Conservation (phyloP, 2,888 invertebrate genomes). For the Pammene fasciana region DNA sequence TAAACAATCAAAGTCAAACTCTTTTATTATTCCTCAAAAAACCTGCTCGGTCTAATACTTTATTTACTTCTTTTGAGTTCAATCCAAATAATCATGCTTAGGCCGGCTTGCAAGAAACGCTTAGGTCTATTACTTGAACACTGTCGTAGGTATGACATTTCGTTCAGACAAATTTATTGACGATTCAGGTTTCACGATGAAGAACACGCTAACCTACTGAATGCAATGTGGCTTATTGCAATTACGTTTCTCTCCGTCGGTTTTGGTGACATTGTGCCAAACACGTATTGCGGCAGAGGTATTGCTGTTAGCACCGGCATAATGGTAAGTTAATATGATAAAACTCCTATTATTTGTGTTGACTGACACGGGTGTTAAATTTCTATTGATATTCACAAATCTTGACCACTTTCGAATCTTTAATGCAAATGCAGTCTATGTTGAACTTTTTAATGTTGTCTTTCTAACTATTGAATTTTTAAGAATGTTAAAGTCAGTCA, state of each 20-base stretch:
- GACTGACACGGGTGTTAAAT: conserved; percentile 65
- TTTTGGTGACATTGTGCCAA: conserved; percentile 99
- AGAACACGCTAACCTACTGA: conserved; percentile 98
- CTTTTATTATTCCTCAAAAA: conserved; percentile 61
- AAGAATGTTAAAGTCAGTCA: conserved; percentile 68
- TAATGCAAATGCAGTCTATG: conserved; percentile 31
- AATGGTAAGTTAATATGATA: conserved; percentile 92
- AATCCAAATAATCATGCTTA: conserved; percentile 45
- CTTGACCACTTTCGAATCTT: conserved; percentile 40
- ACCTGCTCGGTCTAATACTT: conserved; percentile 51
- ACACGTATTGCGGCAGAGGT: conserved; percentile 99
- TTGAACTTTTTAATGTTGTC: conserved; percentile 30
- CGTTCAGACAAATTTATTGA: conserved; percentile 61
- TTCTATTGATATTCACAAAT: conserved; percentile 32
- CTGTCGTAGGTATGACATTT: conserved; percentile 21
- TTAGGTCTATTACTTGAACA: conserved; percentile 28
- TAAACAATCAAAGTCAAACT: conserved; percentile 82
- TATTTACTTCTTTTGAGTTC: conserved; percentile 57
- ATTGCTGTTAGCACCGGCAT: conserved; percentile 99
- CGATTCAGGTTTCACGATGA: conserved; percentile 97
- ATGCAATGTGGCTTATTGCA: conserved; percentile 99
- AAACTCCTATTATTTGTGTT: conserved; percentile 71
- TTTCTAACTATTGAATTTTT: conserved; percentile 21
- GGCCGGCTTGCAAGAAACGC: conserved; percentile 31
- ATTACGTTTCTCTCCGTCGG: conserved; percentile 99